A percentile compares a stretch with the other conserved stretches of the same genome.
Conservation (phyloP, 2,113 vertebrate species). For the Argyrosomus japonicus region DNA sequence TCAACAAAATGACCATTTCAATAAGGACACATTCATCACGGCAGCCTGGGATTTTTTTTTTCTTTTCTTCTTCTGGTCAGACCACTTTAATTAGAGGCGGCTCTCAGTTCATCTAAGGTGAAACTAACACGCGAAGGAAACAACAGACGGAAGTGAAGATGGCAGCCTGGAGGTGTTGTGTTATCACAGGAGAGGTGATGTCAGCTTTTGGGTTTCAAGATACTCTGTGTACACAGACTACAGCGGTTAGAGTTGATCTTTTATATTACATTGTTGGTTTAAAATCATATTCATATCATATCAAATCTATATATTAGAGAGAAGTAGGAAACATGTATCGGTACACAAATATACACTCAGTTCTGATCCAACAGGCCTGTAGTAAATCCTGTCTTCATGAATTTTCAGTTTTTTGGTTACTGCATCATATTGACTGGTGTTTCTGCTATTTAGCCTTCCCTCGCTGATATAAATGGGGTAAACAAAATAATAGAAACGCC, state of each 20-base stretch:
- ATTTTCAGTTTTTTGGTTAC: too few relatives aligned
- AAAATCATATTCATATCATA: too few relatives aligned
- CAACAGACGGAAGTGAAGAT: not conserved
- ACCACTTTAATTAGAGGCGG: not conserved
- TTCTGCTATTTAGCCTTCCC: too few relatives aligned
- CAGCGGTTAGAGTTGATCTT: not conserved
- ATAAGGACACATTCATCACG: constrained; percentile 69
- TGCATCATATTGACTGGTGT: too few relatives aligned
- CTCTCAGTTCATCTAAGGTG: not conserved
- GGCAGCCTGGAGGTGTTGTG: not conserved
- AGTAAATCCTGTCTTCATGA: too few relatives aligned
- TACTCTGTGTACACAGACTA: not conserved
- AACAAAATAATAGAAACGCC: not conserved
- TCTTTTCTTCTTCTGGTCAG: not conserved
- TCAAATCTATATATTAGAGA: too few relatives aligned
- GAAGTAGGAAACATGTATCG: too few relatives aligned
- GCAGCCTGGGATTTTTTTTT: constrained; percentile 18
- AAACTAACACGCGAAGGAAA: not conserved
- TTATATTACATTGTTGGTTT: too few relatives aligned
- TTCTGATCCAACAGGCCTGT: too few relatives aligned
- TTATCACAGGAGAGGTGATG: not conserved
- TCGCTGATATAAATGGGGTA: not conserved
- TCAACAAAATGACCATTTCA: constrained; percentile 65
- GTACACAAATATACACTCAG: too few relatives aligned
- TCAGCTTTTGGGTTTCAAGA: not conserved